Percentiles rank a stretch among this genome's conserved stretches.
phyloP scores from a whole-genome alignment of 2,797 vertebrate species.

The Darevskia nairensis region DNA sequence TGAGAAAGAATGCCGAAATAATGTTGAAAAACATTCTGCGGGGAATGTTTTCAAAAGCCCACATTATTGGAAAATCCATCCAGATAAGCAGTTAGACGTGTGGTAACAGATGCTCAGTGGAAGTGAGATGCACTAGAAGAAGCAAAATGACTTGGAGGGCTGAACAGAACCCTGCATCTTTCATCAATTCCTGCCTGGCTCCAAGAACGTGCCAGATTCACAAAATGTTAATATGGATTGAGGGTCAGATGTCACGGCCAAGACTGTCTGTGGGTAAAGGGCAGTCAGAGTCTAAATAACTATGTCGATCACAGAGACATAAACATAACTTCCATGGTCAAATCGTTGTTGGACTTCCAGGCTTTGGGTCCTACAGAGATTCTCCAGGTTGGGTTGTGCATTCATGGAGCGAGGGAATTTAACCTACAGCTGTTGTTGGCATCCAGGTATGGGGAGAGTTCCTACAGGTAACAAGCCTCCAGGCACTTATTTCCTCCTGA shows the following conservation, averaged over 20 bases:
- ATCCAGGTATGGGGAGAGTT: not conserved
- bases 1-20: too few species aligned
- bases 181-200: not conserved
- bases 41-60: not conserved
- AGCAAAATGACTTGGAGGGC: not conserved
- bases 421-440: too few species aligned
- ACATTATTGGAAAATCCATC: not conserved
- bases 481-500: constrained; percentile 43
- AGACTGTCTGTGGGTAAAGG: not conserved
- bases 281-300: not conserved
- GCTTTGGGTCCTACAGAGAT: too few species aligned
- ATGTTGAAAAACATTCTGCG: not conserved
- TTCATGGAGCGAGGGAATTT: too few species aligned
- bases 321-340: too few species aligned
- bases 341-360: too few species aligned
- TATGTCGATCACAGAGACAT: not conserved
- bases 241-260: not conserved
- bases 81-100: not conserved
- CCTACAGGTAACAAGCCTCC: constrained; percentile 7
- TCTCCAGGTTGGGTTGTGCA: too few species aligned
- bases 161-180: not conserved
- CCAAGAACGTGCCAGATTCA: not conserved
- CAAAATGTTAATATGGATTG: not conserved
- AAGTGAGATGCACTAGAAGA: not conserved
- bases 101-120: not conserved